Evolutionary conservation across 2,888 invertebrate species (phyloP).

Genomic region (Trachelus stipa): DNA sequence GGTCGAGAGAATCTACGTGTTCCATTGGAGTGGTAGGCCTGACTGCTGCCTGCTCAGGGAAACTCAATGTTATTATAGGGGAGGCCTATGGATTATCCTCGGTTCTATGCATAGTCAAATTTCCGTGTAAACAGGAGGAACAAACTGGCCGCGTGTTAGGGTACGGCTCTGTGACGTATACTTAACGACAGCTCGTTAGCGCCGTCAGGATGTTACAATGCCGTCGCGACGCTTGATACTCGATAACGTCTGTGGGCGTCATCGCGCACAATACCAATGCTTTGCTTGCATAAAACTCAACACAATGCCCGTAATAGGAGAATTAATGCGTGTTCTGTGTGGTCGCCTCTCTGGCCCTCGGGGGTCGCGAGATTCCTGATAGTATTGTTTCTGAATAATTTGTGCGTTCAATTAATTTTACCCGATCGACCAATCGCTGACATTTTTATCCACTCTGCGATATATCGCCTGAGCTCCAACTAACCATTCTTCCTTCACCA

Average conservation of each 20-base stretch:
- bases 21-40: not conserved
- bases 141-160: not conserved
- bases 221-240: slow-evolving; percentile 52
- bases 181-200: slow-evolving; percentile 60
- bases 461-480: not conserved
- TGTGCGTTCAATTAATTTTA: slow-evolving; percentile 57
- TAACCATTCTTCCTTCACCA: not conserved
- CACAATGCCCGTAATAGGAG: slow-evolving; percentile 58
- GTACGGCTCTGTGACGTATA: slow-evolving; percentile 25
- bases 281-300: slow-evolving; percentile 26
- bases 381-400: slow-evolving; percentile 58
- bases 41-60: not conserved
- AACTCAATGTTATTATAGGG: not conserved
- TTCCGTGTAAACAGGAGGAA: not conserved
- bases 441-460: slow-evolving; percentile 32
- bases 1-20: not conserved
- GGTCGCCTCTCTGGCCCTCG: slow-evolving; percentile 44
- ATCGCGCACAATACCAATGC: slow-evolving; percentile 28
- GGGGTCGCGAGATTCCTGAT: slow-evolving; percentile 53
- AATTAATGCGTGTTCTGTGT: slow-evolving; percentile 60
- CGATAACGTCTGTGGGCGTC: slow-evolving; percentile 49
- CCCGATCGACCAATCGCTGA: slow-evolving; percentile 37
- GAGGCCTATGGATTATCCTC: not conserved
- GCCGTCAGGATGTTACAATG: slow-evolving; percentile 40
- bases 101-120: not conserved